Evolutionary conservation across 2,113 vertebrate genomes (phyloP).

Genomic region (Anarrhichthys ocellatus): DNA sequence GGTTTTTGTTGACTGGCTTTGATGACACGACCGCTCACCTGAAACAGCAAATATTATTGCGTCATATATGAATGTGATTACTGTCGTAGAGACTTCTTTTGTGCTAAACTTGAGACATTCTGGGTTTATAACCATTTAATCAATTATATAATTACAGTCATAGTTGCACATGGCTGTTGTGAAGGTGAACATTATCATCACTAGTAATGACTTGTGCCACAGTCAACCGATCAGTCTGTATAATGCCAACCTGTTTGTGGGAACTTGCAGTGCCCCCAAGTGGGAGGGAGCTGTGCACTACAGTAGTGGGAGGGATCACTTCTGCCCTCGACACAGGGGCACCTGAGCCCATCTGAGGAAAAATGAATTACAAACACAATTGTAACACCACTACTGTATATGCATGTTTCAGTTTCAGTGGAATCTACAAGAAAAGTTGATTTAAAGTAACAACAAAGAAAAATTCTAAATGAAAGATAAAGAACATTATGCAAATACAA

Average conservation of each 20-base stretch:
- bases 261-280: conserved; percentile 73
- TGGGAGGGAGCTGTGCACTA: conserved; percentile 73
- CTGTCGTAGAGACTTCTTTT: neutral
- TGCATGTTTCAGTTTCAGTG: neutral
- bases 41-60: conserved; percentile 39
- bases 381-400: neutral
- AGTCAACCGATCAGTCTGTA: neutral
- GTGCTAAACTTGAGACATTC: neutral
- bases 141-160: neutral
- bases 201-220: neutral
- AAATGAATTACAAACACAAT: neutral
- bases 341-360: conserved; percentile 74
- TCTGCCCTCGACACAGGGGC: conserved; percentile 78
- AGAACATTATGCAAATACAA: neutral
- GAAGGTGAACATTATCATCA: neutral
- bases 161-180: neutral
- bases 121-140: neutral
- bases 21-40: conserved; percentile 85
- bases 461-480: neutral
- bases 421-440: neutral
- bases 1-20: conserved; percentile 92
- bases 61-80: neutral
- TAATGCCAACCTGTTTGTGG: conserved; percentile 83
- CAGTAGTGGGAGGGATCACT: conserved; percentile 68
- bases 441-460: neutral